These are phyloP conservation scores for Polylopha cassiicola DNA, from an alignment of 2,888 invertebrate species.

Conservation along the genomic window DNA sequence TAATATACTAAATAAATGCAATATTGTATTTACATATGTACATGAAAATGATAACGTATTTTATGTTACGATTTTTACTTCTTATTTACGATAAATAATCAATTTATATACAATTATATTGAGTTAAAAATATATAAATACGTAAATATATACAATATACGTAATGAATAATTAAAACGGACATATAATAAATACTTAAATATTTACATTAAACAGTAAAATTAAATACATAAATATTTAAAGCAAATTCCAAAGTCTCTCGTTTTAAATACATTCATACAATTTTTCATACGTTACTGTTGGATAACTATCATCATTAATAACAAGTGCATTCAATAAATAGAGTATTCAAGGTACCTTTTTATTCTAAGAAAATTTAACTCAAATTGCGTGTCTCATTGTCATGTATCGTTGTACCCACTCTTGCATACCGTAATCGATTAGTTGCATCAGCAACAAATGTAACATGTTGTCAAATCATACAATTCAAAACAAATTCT, in stretches of 20 bases:
- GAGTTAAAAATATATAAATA: conserved; percentile 28
- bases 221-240: conserved; percentile 41
- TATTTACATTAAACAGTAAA: conserved; percentile 21
- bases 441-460: conserved; percentile 6
- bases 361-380: conserved; percentile 35
- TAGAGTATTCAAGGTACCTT: conserved; percentile 57
- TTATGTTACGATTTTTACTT: conserved; percentile 12
- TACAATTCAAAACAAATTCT: not conserved
- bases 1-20: conserved; percentile 51
- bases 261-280: conserved; percentile 29
- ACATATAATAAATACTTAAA: conserved; percentile 8
- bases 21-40: conserved; percentile 43
- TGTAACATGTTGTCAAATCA: conserved; percentile 6
- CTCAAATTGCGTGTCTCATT: conserved; percentile 2
- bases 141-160: conserved; percentile 19
- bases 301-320: conserved; percentile 22
- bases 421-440: conserved; percentile 2
- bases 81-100: conserved; percentile 11
- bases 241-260: conserved; percentile 69
- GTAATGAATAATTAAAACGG: conserved; percentile 12
- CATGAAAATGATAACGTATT: conserved; percentile 26
- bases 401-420: conserved; percentile 15
- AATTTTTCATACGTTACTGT: conserved; percentile 20
- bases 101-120: conserved; percentile 20
- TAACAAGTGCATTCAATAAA: conserved; percentile 19